Conservation (phyloP, 1,140 invertebrate genomes). For the Ostrea denselamellosa region DNA sequence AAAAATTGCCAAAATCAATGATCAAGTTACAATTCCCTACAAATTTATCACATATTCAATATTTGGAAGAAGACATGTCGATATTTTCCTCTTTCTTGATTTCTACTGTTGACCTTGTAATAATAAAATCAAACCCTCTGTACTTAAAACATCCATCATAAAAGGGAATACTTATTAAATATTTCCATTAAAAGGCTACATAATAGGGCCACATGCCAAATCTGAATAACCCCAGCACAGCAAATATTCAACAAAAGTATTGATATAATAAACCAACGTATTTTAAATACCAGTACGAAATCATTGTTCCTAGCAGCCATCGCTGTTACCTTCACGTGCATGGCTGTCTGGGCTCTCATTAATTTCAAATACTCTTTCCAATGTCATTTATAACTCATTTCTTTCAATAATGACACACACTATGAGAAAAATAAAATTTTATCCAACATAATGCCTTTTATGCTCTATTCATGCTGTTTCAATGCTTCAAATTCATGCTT, state of each 20-base stretch:
- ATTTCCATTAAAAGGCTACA: conserved; percentile 7
- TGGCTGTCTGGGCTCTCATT: not conserved
- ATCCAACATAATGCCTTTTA: conserved; percentile 12
- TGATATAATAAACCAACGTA: not conserved
- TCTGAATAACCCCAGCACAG: not conserved
- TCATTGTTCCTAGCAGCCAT: not conserved
- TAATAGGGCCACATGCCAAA: not conserved
- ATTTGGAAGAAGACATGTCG: not conserved
- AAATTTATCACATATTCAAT: not conserved
- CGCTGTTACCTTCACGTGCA: not conserved
- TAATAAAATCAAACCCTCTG: not conserved
- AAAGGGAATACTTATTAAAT: conserved; percentile 8
- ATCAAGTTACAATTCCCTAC: not conserved
- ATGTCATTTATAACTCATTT: conserved; percentile 34
- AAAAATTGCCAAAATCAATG: no score
- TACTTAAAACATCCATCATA: not conserved
- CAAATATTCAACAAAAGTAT: conserved; percentile 15
- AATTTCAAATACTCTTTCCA: not conserved
- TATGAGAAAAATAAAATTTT: conserved; percentile 13
- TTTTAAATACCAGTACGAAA: not conserved
- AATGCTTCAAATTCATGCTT: not conserved
- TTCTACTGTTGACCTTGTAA: not conserved
- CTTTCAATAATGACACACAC: conserved; percentile 24
- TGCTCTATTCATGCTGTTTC: conserved; percentile 12
- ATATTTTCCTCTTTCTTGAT: not conserved